Percentiles rank a stretch among this genome's conserved stretches.
These are phyloP conservation scores for Melolontha melolontha DNA, from an alignment of 2,888 invertebrate species.

Conservation along the genomic window DNA sequence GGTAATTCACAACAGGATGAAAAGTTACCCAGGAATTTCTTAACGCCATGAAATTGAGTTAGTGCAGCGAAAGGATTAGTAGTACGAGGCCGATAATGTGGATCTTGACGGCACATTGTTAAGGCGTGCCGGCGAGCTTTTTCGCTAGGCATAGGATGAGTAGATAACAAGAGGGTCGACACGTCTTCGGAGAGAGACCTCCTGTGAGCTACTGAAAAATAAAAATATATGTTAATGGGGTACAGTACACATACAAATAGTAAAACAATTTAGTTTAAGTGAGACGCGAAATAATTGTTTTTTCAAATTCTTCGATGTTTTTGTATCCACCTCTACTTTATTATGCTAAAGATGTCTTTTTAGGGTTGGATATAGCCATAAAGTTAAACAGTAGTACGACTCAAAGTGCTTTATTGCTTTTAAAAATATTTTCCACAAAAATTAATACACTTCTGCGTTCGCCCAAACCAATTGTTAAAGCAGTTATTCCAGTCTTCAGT, in stretches of 20 bases:
- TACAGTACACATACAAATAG: no score
- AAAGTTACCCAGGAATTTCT: conserved; percentile 84
- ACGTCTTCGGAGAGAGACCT: conserved; percentile 81
- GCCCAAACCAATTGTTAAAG: no score
- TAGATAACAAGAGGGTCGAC: conserved; percentile 58
- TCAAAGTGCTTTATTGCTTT: no score
- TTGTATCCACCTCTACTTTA: no score
- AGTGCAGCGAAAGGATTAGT: conserved; percentile 82
- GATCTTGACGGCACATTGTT: conserved; percentile 87
- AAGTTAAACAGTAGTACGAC: no score
- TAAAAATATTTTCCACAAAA: no score
- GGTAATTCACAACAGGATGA: conserved; percentile 84
- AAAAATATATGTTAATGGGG: conserved; percentile 6
- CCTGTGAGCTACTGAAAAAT: conserved; percentile 72
- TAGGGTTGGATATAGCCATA: no score
- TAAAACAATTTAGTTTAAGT: no score
- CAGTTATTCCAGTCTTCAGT: no score
- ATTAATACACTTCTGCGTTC: no score
- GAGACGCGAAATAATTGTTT: conserved; percentile 22
- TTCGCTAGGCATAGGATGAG: conserved; percentile 76
- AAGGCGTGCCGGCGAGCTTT: conserved; percentile 80
- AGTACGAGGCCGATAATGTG: conserved; percentile 80
- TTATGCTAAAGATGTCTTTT: no score
- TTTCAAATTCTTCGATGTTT: no score
- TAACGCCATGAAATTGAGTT: conserved; percentile 82